Evolutionary conservation across 1,140 invertebrate genomes (phyloP).

Genomic region (Fopius arisanus): DNA sequence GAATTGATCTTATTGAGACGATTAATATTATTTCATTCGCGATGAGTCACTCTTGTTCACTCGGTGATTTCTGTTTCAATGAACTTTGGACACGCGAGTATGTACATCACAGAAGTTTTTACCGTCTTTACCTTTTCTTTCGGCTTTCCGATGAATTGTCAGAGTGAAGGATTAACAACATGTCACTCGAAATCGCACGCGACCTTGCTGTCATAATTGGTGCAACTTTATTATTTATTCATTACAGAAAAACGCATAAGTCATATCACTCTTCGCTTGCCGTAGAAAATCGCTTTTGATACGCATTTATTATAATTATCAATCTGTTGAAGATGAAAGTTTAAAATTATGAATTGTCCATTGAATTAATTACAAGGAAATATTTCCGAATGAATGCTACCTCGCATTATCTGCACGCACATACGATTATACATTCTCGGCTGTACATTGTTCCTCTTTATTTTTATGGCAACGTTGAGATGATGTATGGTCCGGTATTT

Average conservation of each 20-base stretch:
- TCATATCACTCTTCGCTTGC: constrained; percentile 1
- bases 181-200: constrained; percentile 1
- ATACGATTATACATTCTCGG: constrained; percentile 19
- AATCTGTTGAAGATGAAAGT: not conserved
- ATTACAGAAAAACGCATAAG: not conserved
- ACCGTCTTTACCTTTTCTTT: not conserved
- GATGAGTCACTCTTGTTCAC: too few species aligned
- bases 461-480: not conserved
- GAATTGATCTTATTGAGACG: too few species aligned
- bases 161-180: not conserved
- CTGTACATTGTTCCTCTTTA: constrained; percentile 5
- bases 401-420: constrained; percentile 22
- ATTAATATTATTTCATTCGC: too few species aligned
- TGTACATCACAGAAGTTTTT: not conserved
- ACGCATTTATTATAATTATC: not conserved
- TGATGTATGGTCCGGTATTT: not conserved
- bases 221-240: constrained; percentile 19
- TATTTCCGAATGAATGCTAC: constrained; percentile 10
- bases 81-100: too few species aligned
- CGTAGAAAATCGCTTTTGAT: not conserved
- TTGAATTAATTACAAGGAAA: not conserved
- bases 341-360: not conserved
- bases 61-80: too few species aligned
- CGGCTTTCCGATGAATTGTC: not conserved
- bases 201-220: constrained; percentile 27